These are phyloP conservation scores for Pseudobourletiella spinata DNA, from an alignment of 1,140 invertebrate species.

Conservation along the genomic window DNA sequence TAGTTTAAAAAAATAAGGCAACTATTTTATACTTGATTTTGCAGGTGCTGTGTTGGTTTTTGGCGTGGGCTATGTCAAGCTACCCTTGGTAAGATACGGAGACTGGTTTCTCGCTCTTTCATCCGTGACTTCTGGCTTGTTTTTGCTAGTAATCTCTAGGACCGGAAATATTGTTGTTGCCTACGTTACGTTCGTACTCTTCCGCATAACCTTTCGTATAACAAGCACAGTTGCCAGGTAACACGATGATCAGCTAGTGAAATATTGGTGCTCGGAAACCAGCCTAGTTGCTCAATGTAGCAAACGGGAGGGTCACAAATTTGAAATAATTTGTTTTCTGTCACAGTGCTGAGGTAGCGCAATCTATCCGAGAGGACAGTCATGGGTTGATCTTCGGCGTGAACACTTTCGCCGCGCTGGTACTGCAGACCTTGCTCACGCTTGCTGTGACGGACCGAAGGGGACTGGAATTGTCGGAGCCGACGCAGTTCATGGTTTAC, in stretches of 20 bases:
- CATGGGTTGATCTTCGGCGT: constrained; percentile 83
- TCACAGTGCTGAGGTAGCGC: constrained; percentile 76
- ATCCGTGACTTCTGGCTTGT: constrained; percentile 53
- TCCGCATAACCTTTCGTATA: constrained; percentile 68
- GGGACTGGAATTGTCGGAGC: no score
- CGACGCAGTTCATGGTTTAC: no score
- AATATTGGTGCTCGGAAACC: no score
- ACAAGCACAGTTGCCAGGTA: constrained; percentile 79
- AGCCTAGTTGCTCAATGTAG: no score
- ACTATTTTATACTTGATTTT: neutral
- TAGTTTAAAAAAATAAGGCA: constrained; percentile 65
- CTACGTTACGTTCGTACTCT: constrained; percentile 64
- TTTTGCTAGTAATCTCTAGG: constrained; percentile 53
- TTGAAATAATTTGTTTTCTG: no score
- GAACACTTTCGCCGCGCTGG: constrained; percentile 71
- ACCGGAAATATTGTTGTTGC: constrained; percentile 56
- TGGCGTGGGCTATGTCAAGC: constrained; percentile 43
- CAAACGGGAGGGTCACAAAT: no score
- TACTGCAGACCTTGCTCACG: constrained; percentile 67
- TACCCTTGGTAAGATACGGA: constrained; percentile 49
- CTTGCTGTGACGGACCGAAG: constrained; percentile 50
- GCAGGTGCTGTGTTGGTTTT: constrained; percentile 43
- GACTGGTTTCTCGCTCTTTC: constrained; percentile 48
- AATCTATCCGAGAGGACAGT: constrained; percentile 64
- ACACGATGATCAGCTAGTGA: no score